Percentiles rank a stretch among this genome's conserved stretches.
Evolutionary conservation across 1,140 invertebrate species (phyloP).

Genomic region (Drosophila setifemur): DNA sequence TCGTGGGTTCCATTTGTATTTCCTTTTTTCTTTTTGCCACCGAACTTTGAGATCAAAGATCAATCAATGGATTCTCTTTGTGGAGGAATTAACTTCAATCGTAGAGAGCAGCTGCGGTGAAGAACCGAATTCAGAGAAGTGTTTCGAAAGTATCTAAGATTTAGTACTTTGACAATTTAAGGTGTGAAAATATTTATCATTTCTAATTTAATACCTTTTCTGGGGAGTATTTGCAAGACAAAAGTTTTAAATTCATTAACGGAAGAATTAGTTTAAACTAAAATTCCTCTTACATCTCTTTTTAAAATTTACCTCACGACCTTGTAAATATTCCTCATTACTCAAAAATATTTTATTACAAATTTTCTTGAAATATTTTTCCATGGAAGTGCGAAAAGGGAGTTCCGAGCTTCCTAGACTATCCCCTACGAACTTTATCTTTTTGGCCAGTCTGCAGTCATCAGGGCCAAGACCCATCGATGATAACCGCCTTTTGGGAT

Average conservation of each 20-base stretch:
- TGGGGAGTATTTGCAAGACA: background rate
- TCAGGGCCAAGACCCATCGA: background rate
- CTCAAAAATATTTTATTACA: no score
- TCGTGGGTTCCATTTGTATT: no score
- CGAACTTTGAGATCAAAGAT: constrained; percentile 42
- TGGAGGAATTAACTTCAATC: background rate
- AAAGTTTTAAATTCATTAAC: no score
- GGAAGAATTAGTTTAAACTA: no score
- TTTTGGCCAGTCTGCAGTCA: background rate
- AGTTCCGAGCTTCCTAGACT: constrained; percentile 7
- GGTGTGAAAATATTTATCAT: no score
- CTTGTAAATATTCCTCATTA: no score
- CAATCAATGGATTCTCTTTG: constrained; percentile 1
- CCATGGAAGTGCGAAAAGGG: background rate
- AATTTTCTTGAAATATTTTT: background rate
- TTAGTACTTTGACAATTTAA: no score
- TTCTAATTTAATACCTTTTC: background rate
- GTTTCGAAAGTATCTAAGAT: no score
- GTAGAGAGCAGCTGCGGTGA: background rate
- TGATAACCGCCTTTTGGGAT: constrained; percentile 6
- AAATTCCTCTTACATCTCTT: no score
- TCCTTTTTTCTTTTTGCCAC: constrained; percentile 3
- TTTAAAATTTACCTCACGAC: no score
- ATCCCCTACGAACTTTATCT: constrained; percentile 15
- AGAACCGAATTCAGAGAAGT: constrained; percentile 2